These are phyloP conservation scores for Gambusia yucatana DNA, from an alignment of 2,797 vertebrate species.

Conservation along the genomic window DNA sequence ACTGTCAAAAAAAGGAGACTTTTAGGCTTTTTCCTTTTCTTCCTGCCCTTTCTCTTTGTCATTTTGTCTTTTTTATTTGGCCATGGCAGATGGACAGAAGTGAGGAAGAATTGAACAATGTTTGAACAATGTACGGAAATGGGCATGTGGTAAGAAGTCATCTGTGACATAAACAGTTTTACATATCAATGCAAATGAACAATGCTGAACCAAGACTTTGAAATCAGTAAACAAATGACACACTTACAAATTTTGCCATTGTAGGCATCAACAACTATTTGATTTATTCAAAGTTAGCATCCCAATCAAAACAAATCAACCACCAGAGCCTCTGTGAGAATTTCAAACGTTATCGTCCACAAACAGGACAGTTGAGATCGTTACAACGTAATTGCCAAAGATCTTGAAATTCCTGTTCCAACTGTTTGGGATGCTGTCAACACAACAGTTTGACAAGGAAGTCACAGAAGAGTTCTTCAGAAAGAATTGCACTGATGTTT, in stretches of 20 bases:
- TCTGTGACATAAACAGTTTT: not conserved
- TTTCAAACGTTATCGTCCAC: not conserved
- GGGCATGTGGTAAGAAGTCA: not conserved
- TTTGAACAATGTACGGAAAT: not conserved
- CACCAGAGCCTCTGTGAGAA: not conserved
- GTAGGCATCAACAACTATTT: not conserved
- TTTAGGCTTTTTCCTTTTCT: not conserved
- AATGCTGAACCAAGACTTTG: not conserved
- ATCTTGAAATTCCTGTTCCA: conserved; percentile 8
- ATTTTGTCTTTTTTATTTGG: conserved; percentile 2
- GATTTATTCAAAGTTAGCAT: not conserved
- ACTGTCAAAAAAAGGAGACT: not conserved
- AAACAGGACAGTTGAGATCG: not conserved
- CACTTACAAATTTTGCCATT: not conserved
- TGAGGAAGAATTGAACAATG: not conserved
- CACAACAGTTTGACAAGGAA: not conserved
- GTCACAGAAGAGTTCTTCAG: not conserved
- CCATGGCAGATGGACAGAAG: not conserved
- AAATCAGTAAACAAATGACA: not conserved
- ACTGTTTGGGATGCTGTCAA: not conserved
- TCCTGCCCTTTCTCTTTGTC: not conserved
- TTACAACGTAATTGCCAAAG: not conserved
- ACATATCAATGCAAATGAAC: not conserved
- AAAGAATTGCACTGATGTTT: not conserved
- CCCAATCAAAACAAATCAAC: not conserved